Base-by-base conservation (phyloP, 2,113 vertebrate species). In the Dissostichus mawsoni region DNA sequence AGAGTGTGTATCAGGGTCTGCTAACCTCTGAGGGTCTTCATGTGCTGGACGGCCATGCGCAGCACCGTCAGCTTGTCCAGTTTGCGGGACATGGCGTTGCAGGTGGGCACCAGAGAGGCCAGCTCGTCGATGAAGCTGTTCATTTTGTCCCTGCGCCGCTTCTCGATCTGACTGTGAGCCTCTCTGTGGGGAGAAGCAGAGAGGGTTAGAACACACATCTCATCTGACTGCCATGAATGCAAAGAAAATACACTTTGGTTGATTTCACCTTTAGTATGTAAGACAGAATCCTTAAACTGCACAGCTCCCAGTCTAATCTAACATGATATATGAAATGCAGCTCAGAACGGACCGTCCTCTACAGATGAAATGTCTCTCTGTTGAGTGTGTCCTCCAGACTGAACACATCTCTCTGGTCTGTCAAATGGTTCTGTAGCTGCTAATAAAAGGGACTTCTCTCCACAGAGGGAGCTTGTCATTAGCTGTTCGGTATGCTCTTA, bases 91-190 rank as follows among this genome's bases (percentile, higher is more conserved):
- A 99, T 99, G 11, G 98, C 98, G 0, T 98, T 99, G 81, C 98
- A 99, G 0, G 98, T 99, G 55, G 98, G 98, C 58, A 99, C 97
- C 89, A 99, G 89, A 1, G 98, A 98, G 0, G 98, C 98, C 92
- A 99, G 93, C 74, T 99, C 98, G 1, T 99, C 98, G 20, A 99
- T 99, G 85, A 99, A 99, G 76, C 98, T 99, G 95, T 99, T 99
- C 98, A 99, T 99, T 92, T 99, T 99, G 89, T 99, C 98, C 85
- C 98, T 90, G 12, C 98, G 96, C 16, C 98, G 92, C 92, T 99
- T 99, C 92, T 99, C 98, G 8, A 99, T 99, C 90, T 99, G 98
- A 81, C 98, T 99, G 76, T 99, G 98, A 83, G 98, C 98, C 89
- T 99, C 98, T 94, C 98, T 99, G 93, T 1, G 23, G 36, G 50